These are phyloP conservation scores for Rhizomys pruinosus DNA, from an alignment of 2,113 vertebrate genomes.

Conservation along the genomic window DNA sequence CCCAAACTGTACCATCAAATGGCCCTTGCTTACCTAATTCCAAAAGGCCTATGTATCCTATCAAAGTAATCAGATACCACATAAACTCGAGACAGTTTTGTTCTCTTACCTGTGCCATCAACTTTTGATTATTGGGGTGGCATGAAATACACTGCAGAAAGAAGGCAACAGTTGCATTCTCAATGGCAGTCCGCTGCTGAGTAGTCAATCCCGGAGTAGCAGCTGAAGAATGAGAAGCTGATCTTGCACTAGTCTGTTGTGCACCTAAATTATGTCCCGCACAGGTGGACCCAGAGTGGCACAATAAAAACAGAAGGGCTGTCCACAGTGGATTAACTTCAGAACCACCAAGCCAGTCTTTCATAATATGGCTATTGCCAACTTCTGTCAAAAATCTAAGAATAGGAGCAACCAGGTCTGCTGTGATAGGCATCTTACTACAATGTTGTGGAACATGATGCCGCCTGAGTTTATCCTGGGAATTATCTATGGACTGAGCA, in stretches of 20 bases:
- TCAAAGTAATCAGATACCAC: neutral
- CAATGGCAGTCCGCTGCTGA: conserved; percentile 96
- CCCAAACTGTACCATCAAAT: neutral
- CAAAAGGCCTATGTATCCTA: neutral
- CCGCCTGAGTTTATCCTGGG: conserved; percentile 88
- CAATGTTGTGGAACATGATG: conserved; percentile 88
- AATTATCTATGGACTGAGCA: conserved; percentile 86
- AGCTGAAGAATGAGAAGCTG: conserved; percentile 88
- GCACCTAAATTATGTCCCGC: conserved; percentile 83
- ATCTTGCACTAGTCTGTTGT: conserved; percentile 85
- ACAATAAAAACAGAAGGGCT: conserved; percentile 96
- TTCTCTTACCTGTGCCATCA: conserved; percentile 95
- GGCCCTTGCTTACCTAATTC: neutral
- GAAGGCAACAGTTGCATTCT: conserved; percentile 98
- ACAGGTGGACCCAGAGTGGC: conserved; percentile 94
- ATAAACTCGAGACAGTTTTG: neutral
- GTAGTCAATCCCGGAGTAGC: conserved; percentile 92
- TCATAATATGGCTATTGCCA: conserved; percentile 98
- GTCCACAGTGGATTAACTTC: conserved; percentile 99
- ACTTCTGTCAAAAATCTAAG: conserved; percentile 98
- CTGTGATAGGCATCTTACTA: conserved; percentile 90
- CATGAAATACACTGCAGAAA: conserved; percentile 99
- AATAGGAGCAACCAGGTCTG: conserved; percentile 96
- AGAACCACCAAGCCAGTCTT: conserved; percentile 97
- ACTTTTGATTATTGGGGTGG: conserved; percentile 97